A percentile compares a stretch with the other conserved stretches of the same genome.
phyloP scores from a whole-genome alignment of 1,140 invertebrate genomes.

The Tribolium castaneum region DNA sequence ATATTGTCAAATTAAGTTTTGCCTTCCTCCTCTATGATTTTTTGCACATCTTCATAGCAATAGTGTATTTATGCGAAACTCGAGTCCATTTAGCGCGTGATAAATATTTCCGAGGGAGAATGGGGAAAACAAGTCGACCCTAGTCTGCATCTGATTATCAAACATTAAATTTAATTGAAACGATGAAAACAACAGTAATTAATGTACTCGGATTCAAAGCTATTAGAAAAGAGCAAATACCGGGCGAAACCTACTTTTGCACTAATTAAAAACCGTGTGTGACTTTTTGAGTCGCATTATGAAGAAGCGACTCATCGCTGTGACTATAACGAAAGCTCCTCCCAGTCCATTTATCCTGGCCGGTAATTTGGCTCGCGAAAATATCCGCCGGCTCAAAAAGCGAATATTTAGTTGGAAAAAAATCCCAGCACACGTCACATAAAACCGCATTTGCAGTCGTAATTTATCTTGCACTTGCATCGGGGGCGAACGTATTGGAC shows the following conservation, averaged over 20 bases:
- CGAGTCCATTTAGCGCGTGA: background rate
- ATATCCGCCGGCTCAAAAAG: slow-evolving; percentile 18
- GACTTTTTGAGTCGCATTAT: background rate
- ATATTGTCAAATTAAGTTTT: background rate
- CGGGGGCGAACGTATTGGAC: slow-evolving; percentile 10
- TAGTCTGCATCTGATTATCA: slow-evolving; percentile 8
- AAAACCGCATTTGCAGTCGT: slow-evolving; percentile 29
- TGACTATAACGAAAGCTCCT: background rate
- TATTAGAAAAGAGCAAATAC: background rate
- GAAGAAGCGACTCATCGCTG: background rate
- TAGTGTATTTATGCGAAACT: background rate
- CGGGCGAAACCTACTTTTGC: background rate
- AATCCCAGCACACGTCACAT: slow-evolving; percentile 5
- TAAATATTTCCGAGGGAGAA: background rate
- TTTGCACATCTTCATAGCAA: background rate
- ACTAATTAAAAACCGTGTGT: background rate
- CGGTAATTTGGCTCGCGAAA: slow-evolving; percentile 23
- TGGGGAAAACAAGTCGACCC: background rate
- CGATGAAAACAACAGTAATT: slow-evolving; percentile 24
- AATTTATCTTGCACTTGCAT: slow-evolving; percentile 24
- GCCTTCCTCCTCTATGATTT: background rate
- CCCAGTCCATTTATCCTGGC: background rate
- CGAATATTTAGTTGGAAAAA: slow-evolving; percentile 19
- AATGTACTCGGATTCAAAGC: background rate
- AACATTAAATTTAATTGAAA: slow-evolving; percentile 23